A percentile compares a stretch with the other conserved stretches of the same genome.
These are phyloP conservation scores for Tenthredo distinguenda DNA, from an alignment of 2,888 invertebrate species.

Conservation along the genomic window DNA sequence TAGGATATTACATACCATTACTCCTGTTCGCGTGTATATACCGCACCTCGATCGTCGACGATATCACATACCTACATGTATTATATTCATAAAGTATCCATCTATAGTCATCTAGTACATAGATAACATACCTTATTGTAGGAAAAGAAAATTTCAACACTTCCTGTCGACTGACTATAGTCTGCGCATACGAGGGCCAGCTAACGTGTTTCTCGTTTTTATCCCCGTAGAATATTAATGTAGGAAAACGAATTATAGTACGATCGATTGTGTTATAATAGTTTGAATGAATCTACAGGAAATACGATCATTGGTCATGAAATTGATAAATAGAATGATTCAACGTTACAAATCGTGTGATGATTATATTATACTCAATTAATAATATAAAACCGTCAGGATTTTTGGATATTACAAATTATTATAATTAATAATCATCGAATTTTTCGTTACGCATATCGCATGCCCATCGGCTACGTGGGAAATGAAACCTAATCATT, in stretches of 20 bases:
- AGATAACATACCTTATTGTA: background rate
- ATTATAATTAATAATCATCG: background rate
- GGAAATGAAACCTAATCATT: too few species aligned
- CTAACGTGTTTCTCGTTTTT: background rate
- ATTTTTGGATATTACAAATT: too few species aligned
- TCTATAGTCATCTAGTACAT: background rate
- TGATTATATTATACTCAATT: too few species aligned
- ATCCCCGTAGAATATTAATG: background rate
- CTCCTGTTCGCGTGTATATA: background rate
- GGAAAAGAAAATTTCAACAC: conserved; percentile 5
- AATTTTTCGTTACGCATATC: background rate
- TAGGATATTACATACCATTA: background rate
- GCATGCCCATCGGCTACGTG: too few species aligned
- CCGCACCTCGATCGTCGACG: background rate
- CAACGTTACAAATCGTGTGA: background rate
- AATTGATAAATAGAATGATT: background rate
- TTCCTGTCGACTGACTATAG: background rate
- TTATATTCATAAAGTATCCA: background rate
- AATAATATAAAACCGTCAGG: too few species aligned
- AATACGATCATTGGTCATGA: background rate
- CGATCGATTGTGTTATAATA: background rate
- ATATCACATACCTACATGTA: background rate
- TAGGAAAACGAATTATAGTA: background rate
- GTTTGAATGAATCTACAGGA: background rate
- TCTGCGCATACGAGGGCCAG: background rate